phyloP scores from a whole-genome alignment of 2,797 vertebrate species.

The Ispidina picta region DNA sequence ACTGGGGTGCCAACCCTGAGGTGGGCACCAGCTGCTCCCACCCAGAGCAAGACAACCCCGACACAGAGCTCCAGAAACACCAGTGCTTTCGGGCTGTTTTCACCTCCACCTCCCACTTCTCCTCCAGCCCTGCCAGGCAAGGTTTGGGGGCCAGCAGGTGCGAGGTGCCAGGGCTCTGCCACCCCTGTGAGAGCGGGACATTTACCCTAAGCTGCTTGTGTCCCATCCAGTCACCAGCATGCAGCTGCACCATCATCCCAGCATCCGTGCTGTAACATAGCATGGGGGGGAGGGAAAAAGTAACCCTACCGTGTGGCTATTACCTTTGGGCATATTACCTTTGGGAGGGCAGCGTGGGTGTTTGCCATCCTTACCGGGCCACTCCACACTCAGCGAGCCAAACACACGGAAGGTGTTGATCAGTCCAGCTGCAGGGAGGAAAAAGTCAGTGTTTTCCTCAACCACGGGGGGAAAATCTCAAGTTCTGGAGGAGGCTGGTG shows the following conservation, averaged over 20 bases:
- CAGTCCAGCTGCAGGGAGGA: slow-evolving; percentile 85
- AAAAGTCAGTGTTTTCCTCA: not conserved
- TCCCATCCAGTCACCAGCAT: slow-evolving; percentile 73
- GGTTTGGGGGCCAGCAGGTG: not conserved
- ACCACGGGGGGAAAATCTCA: not conserved
- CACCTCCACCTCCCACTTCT: not conserved
- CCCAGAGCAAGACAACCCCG: not conserved
- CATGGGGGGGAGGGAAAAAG: slow-evolving; percentile 67
- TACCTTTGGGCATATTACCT: slow-evolving; percentile 99
- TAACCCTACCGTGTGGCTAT: slow-evolving; percentile 89
- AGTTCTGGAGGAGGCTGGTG: too few species aligned
- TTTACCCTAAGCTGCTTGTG: slow-evolving; percentile 52
- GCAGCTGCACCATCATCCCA: slow-evolving; percentile 73
- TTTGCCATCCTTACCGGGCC: slow-evolving; percentile 99
- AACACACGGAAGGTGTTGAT: slow-evolving; percentile 97
- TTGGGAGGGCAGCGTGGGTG: slow-evolving; percentile 99
- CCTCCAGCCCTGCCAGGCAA: not conserved
- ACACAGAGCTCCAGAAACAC: accelerated
- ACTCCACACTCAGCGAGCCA: slow-evolving; percentile 95
- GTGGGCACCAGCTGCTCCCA: accelerated
- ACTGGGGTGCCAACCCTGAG: not conserved
- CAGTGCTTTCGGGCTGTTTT: not conserved
- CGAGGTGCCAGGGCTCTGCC: not conserved
- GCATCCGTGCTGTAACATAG: slow-evolving; percentile 73
- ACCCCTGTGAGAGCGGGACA: slow-evolving; percentile 1